Conservation (phyloP, 2,888 invertebrate genomes). For the Operophtera brumata region DNA sequence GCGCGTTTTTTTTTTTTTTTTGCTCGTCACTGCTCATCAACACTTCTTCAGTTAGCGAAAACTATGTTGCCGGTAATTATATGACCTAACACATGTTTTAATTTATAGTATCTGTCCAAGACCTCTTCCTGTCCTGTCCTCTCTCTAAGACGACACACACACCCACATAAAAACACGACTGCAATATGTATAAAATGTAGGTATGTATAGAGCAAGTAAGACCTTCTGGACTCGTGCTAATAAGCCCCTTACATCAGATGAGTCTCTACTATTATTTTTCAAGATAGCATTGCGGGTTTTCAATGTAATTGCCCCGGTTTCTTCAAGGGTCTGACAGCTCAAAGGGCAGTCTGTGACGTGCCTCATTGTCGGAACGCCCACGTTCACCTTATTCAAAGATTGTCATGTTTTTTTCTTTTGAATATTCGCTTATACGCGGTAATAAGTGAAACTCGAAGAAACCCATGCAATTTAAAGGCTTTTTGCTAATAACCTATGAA, state of each 20-base stretch:
- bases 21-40: too few species aligned
- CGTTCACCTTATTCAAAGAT: constrained; percentile 77
- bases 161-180: too few species aligned
- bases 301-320: constrained; percentile 80
- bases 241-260: constrained; percentile 72
- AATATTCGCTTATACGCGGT: constrained; percentile 52
- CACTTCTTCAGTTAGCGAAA: too few species aligned
- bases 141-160: too few species aligned
- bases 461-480: constrained; percentile 16
- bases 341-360: constrained; percentile 74
- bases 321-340: constrained; percentile 78
- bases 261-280: constrained; percentile 72
- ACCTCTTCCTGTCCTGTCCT: too few species aligned
- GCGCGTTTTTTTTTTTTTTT: too few species aligned
- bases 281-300: constrained; percentile 76
- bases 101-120: too few species aligned
- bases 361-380: constrained; percentile 77
- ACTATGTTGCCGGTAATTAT: too few species aligned
- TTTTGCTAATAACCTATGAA: constrained; percentile 6
- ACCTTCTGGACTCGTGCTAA: constrained; percentile 63
- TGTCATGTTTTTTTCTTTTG: constrained; percentile 63
- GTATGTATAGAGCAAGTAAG: constrained; percentile 42
- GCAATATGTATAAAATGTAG: constrained; percentile 3
- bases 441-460: constrained; percentile 43
- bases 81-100: too few species aligned